These are phyloP conservation scores for Pollenia angustigena DNA, from an alignment of 2,888 invertebrate species.

Conservation along the genomic window DNA sequence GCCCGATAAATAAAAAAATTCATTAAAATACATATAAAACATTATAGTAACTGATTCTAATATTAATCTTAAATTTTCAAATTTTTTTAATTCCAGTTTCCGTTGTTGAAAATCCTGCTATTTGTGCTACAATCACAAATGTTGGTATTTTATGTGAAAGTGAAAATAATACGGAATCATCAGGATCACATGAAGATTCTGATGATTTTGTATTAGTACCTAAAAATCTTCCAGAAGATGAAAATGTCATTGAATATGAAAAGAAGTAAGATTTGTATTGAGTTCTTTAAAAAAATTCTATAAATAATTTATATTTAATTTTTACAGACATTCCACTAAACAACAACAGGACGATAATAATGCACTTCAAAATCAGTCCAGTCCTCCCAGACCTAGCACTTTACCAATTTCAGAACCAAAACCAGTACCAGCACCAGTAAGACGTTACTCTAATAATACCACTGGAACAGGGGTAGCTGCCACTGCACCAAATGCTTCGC, in stretches of 20 bases:
- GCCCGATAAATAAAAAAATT: too few relatives aligned
- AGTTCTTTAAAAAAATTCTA: not conserved
- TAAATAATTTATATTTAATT: not conserved
- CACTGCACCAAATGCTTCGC: constrained; percentile 62
- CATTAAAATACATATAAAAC: too few relatives aligned
- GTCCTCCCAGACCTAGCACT: constrained; percentile 89
- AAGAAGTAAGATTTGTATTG: constrained; percentile 77
- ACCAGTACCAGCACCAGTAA: constrained; percentile 88
- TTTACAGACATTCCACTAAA: constrained; percentile 76
- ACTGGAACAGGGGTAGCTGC: constrained; percentile 64
- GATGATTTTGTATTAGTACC: constrained; percentile 94
- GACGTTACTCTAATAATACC: constrained; percentile 78
- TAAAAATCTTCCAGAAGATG: constrained; percentile 87
- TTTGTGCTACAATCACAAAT: constrained; percentile 86
- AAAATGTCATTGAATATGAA: constrained; percentile 82
- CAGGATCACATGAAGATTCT: constrained; percentile 88
- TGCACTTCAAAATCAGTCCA: constrained; percentile 82
- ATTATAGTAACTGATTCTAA: too few relatives aligned
- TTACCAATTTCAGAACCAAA: constrained; percentile 90
- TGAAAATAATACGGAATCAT: constrained; percentile 85
- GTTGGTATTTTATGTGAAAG: constrained; percentile 85
- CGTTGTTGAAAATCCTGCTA: constrained; percentile 85
- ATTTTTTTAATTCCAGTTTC: constrained; percentile 81
- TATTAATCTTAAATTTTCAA: constrained; percentile 4
- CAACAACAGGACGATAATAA: constrained; percentile 72